Percentiles rank a stretch among this genome's conserved stretches.
Conservation (phyloP, 2,797 vertebrate species). For the Garrulus glandarius region DNA sequence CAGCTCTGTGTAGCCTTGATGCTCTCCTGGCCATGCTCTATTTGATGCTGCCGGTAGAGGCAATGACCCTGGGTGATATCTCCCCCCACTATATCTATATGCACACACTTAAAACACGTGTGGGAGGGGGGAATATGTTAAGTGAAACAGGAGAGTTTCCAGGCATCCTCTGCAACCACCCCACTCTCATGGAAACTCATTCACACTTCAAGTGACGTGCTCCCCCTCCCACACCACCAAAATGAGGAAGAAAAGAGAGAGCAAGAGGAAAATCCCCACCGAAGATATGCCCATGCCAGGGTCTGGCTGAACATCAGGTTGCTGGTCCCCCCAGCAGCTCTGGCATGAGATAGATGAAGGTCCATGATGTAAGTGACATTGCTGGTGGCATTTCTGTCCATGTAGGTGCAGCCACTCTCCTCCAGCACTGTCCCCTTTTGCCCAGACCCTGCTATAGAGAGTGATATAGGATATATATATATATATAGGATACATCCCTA, state of each 20-base stretch:
- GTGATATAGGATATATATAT: no score
- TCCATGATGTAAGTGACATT: background rate
- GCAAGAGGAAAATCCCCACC: background rate
- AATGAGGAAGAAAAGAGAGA: background rate
- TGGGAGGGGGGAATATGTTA: background rate
- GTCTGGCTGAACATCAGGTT: background rate
- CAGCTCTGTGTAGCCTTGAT: rapidly evolving
- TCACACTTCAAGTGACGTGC: background rate
- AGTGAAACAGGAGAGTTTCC: background rate
- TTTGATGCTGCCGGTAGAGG: rapidly evolving
- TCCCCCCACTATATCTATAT: background rate
- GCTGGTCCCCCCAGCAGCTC: background rate
- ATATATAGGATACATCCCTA: background rate
- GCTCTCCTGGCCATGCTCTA: background rate
- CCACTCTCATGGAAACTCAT: background rate
- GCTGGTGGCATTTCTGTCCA: background rate
- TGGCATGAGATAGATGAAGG: background rate
- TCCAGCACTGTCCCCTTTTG: background rate
- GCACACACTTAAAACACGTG: background rate
- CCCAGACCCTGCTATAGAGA: background rate
- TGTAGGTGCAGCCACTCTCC: background rate
- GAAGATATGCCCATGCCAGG: rapidly evolving
- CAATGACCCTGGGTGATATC: background rate
- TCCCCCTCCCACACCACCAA: background rate
- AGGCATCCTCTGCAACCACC: background rate